Conservation (phyloP, 2,888 invertebrate species). For the Euclidia mi region DNA sequence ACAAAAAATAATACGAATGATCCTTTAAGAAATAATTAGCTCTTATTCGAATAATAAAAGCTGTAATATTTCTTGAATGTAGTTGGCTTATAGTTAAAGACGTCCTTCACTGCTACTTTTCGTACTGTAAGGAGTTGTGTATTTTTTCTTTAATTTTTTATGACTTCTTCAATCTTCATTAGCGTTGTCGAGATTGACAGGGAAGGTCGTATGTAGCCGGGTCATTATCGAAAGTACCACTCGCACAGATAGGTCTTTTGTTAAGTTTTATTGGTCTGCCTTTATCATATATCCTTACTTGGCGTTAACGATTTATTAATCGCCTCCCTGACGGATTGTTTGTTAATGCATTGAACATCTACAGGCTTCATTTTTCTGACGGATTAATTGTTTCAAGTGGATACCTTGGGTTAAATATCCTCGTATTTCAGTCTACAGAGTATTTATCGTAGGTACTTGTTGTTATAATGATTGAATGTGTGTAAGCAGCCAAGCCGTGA, state of each 20-base stretch:
- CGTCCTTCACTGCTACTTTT: constrained; percentile 45
- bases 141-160: constrained; percentile 37
- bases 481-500: no score
- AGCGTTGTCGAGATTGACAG: constrained; percentile 71
- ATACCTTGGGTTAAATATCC: no score
- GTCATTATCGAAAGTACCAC: constrained; percentile 71
- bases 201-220: constrained; percentile 67
- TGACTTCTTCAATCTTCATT: constrained; percentile 73
- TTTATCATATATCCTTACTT: constrained; percentile 70
- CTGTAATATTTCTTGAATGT: constrained; percentile 33
- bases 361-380: constrained; percentile 24
- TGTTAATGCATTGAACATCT: constrained; percentile 35
- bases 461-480: no score
- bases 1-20: no score
- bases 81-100: constrained; percentile 43
- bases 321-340: constrained; percentile 50
- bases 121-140: constrained; percentile 30
- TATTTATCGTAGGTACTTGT: background rate
- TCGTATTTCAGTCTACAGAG: no score
- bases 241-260: constrained; percentile 61
- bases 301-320: constrained; percentile 69
- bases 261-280: constrained; percentile 67
- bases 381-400: constrained; percentile 4
- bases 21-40: no score
- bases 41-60: constrained; percentile 16